Conservation (phyloP, 2,888 invertebrate genomes). For the Agriotes lineatus region DNA sequence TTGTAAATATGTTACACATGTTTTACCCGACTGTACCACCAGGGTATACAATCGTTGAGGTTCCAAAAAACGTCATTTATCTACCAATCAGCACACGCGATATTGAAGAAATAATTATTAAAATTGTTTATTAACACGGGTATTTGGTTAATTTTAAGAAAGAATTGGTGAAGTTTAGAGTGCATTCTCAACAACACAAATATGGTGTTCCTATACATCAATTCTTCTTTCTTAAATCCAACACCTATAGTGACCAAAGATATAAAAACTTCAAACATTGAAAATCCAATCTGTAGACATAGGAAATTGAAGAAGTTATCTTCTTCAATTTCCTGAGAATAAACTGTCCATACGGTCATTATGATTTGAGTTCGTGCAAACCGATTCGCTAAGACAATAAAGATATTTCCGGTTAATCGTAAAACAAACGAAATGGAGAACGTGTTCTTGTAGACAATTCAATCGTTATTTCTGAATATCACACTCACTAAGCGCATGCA, state of each 20-base stretch:
- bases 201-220: too few species aligned
- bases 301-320: constrained; percentile 4
- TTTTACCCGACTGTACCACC: too few species aligned
- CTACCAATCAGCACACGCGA: too few species aligned
- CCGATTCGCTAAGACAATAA: not conserved
- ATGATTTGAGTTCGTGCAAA: constrained; percentile 5
- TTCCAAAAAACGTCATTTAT: too few species aligned
- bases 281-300: not conserved
- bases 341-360: constrained; percentile 2
- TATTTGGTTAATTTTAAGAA: too few species aligned
- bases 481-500: constrained; percentile 8
- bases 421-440: not conserved
- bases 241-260: not conserved
- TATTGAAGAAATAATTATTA: too few species aligned
- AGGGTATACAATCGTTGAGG: too few species aligned
- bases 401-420: not conserved
- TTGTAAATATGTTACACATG: too few species aligned
- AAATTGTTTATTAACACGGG: too few species aligned
- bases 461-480: constrained; percentile 14
- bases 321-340: constrained; percentile 6
- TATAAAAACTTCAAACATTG: constrained; percentile 1
- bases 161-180: too few species aligned
- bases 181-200: too few species aligned
- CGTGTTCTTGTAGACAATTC: constrained; percentile 16
- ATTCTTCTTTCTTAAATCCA: not conserved